phyloP scores from a whole-genome alignment of 2,113 vertebrate genomes.

The Triplophysa dalaica region DNA sequence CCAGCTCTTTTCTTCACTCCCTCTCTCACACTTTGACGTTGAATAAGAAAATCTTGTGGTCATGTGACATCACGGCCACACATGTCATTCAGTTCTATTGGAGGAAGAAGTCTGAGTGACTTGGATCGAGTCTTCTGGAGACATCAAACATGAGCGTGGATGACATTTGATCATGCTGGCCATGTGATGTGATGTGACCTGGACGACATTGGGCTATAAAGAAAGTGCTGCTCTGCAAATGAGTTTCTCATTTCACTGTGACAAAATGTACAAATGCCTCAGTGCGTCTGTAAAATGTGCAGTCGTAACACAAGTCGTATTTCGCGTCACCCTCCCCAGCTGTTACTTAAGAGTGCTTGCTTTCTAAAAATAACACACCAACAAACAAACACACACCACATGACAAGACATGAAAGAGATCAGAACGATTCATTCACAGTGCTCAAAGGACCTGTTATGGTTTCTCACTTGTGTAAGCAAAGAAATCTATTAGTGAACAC shows the following conservation, averaged over 20 bases:
- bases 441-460: no score
- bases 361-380: slow-evolving; percentile 10
- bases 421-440: no score
- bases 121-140: background rate
- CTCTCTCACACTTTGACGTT: background rate
- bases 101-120: background rate
- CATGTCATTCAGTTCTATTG: slow-evolving; percentile 25
- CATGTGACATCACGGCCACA: slow-evolving; percentile 1
- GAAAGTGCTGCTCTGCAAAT: background rate
- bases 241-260: background rate
- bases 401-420: no score
- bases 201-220: background rate
- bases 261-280: slow-evolving; percentile 24
- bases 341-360: background rate
- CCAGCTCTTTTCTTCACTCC: background rate
- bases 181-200: slow-evolving; percentile 21
- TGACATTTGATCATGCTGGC: slow-evolving; percentile 11
- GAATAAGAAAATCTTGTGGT: slow-evolving; percentile 3
- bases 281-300: background rate
- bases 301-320: background rate
- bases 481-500: no score
- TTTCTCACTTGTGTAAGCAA: no score
- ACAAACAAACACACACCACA: no score
- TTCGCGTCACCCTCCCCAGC: background rate
- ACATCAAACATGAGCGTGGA: background rate